Evolutionary conservation across 2,797 vertebrate genomes (phyloP).

Genomic region (Pseudomugil gertrudae): DNA sequence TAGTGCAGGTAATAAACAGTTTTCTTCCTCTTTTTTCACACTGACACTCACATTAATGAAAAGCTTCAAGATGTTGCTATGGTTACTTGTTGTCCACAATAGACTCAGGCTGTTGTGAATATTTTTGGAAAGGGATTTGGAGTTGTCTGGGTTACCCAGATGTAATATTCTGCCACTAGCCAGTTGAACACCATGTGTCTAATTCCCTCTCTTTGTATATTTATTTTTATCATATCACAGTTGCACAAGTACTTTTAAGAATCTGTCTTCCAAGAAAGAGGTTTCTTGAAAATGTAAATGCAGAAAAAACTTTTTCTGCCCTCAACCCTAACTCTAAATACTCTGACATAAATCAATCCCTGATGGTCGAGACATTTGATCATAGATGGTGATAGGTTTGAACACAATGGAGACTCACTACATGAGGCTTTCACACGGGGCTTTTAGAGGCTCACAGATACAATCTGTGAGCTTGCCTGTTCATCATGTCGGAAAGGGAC

Average conservation of each 20-base stretch:
- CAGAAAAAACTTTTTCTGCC: not conserved
- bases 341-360: not conserved
- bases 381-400: constrained; percentile 39
- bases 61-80: constrained; percentile 41
- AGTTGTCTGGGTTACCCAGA: constrained; percentile 5
- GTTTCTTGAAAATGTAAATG: not conserved
- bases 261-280: not conserved
- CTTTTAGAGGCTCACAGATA: constrained; percentile 56
- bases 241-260: not conserved
- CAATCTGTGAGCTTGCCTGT: constrained; percentile 47
- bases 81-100: constrained; percentile 42
- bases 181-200: not conserved
- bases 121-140: not conserved
- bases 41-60: not conserved
- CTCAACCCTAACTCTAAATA: not conserved
- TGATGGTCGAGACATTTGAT: constrained; percentile 18
- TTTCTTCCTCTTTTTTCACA: not conserved
- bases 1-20: not conserved
- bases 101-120: not conserved
- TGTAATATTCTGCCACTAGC: not conserved
- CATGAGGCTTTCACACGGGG: constrained; percentile 36
- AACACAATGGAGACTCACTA: constrained; percentile 25
- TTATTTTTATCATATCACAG: not conserved
- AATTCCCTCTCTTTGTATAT: not conserved
- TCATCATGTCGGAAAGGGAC: constrained; percentile 36